phyloP scores from a whole-genome alignment of 2,888 invertebrate species.

The Eledona agricola region DNA sequence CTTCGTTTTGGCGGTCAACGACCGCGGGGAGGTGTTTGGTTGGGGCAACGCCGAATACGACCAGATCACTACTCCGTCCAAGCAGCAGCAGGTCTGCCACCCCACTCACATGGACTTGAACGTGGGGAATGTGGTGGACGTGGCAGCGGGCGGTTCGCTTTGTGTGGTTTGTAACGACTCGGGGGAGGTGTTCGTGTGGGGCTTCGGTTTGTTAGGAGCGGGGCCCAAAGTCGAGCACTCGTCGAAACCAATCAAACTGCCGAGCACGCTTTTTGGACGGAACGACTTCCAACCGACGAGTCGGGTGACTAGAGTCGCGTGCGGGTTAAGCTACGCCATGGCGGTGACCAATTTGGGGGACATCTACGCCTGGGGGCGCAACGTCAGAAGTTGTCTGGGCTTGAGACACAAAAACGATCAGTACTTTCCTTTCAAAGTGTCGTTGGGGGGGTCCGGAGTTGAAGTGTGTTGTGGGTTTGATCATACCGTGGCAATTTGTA shows the following conservation, averaged over 20 bases:
- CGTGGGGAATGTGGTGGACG: slow-evolving; percentile 79
- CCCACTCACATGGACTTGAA: slow-evolving; percentile 73
- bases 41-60: slow-evolving; percentile 98
- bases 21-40: slow-evolving; percentile 91
- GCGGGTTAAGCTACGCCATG: slow-evolving; percentile 80
- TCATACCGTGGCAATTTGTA: slow-evolving; percentile 81
- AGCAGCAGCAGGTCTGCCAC: slow-evolving; percentile 75
- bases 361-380: slow-evolving; percentile 92
- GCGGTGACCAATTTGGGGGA: slow-evolving; percentile 86
- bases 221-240: slow-evolving; percentile 81
- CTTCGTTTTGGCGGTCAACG: slow-evolving; percentile 88
- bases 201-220: slow-evolving; percentile 89
- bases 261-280: slow-evolving; percentile 83
- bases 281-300: slow-evolving; percentile 82
- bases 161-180: slow-evolving; percentile 83
- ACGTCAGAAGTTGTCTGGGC: slow-evolving; percentile 84
- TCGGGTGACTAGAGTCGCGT: slow-evolving; percentile 71
- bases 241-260: slow-evolving; percentile 75
- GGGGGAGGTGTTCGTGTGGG: slow-evolving; percentile 92
- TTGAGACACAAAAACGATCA: slow-evolving; percentile 83
- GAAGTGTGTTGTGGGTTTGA: slow-evolving; percentile 86
- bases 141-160: slow-evolving; percentile 87
- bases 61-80: slow-evolving; percentile 72
- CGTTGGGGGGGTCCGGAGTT: slow-evolving; percentile 79
- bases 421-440: slow-evolving; percentile 85